A percentile compares a stretch with the other conserved stretches of the same genome.
phyloP scores from a whole-genome alignment of 2,113 vertebrate species.

The Sebastes fasciatus region DNA sequence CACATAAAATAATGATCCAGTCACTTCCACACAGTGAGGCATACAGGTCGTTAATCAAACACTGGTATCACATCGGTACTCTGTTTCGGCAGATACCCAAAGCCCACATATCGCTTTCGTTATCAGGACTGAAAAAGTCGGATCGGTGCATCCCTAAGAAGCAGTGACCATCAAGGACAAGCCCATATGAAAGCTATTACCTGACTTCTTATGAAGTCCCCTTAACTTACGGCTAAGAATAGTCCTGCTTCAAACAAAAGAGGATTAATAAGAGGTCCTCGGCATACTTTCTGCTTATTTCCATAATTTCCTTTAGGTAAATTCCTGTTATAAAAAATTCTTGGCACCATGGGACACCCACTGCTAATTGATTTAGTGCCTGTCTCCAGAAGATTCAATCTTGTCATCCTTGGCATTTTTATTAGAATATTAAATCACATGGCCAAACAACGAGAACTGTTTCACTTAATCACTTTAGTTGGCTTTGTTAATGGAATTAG shows the following conservation, averaged over 20 bases:
- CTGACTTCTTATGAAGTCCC: not conserved
- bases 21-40: too few species aligned
- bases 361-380: constrained; percentile 52
- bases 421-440: constrained; percentile 67
- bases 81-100: too few species aligned
- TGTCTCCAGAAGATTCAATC: constrained; percentile 59
- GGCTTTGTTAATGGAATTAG: constrained; percentile 49
- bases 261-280: constrained; percentile 1
- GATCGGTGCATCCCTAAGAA: too few species aligned
- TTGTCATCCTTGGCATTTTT: constrained; percentile 55
- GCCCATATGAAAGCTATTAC: not conserved
- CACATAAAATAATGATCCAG: too few species aligned
- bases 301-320: constrained; percentile 46
- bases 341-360: constrained; percentile 15
- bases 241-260: constrained; percentile 14
- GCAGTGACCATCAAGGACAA: not conserved
- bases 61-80: too few species aligned
- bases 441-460: constrained; percentile 31
- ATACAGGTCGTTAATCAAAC: too few species aligned
- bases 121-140: too few species aligned
- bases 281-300: constrained; percentile 33
- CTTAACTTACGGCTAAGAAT: not conserved
- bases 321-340: constrained; percentile 46
- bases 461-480: constrained; percentile 49
- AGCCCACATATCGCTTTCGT: too few species aligned